phyloP scores from a whole-genome alignment of 2,797 vertebrate species.

The Neosilurus mollespiculum region DNA sequence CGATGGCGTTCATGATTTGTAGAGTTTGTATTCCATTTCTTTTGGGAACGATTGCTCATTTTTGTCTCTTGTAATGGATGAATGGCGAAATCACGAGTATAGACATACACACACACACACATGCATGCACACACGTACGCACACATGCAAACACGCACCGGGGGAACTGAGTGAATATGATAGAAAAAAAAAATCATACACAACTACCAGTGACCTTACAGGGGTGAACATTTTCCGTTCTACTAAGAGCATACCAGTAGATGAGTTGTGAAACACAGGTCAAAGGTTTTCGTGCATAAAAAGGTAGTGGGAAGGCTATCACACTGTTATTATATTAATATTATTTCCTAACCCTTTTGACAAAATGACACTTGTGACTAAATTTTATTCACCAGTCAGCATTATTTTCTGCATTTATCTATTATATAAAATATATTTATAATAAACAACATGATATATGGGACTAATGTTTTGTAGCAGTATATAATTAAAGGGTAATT shows the following conservation, averaged over 20 bases:
- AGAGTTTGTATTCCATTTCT: conserved; percentile 2
- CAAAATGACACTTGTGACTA: background rate
- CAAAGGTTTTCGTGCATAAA: background rate
- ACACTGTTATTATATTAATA: background rate
- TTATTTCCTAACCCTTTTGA: background rate
- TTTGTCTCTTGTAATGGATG: conserved; percentile 25
- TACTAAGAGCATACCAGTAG: background rate
- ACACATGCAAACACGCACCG: background rate
- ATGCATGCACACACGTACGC: background rate
- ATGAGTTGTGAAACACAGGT: background rate
- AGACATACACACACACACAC: background rate
- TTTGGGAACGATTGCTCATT: conserved; percentile 30
- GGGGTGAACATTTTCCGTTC: background rate
- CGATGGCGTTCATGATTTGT: background rate
- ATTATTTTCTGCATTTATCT: background rate
- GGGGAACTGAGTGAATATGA: too few species aligned
- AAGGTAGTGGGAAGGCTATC: background rate
- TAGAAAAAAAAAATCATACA: too few species aligned
- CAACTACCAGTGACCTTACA: conserved; percentile 1
- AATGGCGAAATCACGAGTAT: background rate
- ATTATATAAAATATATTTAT: background rate
- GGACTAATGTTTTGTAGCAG: background rate
- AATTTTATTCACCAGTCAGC: too few species aligned
- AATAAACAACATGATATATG: background rate
- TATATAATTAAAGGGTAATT: background rate